phyloP scores from a whole-genome alignment of 2,797 vertebrate genomes.

The Epinephelus awoara region DNA sequence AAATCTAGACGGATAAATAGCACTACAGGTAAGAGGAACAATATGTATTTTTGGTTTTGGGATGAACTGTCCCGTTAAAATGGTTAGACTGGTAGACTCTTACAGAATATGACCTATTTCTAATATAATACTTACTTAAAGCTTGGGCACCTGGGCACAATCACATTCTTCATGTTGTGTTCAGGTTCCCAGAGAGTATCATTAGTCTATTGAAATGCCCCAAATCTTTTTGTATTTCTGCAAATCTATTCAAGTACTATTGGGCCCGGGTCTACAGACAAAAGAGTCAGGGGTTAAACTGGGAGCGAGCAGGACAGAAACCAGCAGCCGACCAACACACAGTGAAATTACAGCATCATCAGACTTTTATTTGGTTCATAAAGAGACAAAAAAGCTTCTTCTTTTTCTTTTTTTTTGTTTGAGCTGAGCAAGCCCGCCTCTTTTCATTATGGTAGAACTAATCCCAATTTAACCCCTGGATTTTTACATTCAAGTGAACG shows the following conservation, averaged over 20 bases:
- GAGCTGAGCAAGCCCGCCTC: constrained; percentile 44
- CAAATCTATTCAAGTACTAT: constrained; percentile 44
- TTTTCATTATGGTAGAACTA: constrained; percentile 37
- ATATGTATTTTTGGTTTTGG: no score
- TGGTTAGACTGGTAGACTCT: background rate
- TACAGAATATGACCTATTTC: background rate
- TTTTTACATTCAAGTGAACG: constrained; percentile 80
- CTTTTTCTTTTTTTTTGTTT: background rate
- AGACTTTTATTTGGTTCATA: constrained; percentile 81
- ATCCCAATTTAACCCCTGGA: constrained; percentile 81
- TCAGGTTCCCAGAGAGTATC: background rate
- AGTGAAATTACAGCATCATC: constrained; percentile 69
- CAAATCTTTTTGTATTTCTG: background rate
- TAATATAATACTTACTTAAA: constrained; percentile 2
- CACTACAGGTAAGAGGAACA: no score
- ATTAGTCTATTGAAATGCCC: constrained; percentile 5
- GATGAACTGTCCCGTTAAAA: background rate
- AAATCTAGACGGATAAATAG: no score
- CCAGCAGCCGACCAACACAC: constrained; percentile 72
- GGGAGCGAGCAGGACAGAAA: constrained; percentile 73
- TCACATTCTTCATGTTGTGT: constrained; percentile 13
- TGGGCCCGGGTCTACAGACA: constrained; percentile 59
- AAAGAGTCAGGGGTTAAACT: constrained; percentile 78
- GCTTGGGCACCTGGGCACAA: background rate
- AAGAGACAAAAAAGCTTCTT: constrained; percentile 66